Conservation (phyloP, 2,888 invertebrate species). For the Cosmia pyralina region DNA sequence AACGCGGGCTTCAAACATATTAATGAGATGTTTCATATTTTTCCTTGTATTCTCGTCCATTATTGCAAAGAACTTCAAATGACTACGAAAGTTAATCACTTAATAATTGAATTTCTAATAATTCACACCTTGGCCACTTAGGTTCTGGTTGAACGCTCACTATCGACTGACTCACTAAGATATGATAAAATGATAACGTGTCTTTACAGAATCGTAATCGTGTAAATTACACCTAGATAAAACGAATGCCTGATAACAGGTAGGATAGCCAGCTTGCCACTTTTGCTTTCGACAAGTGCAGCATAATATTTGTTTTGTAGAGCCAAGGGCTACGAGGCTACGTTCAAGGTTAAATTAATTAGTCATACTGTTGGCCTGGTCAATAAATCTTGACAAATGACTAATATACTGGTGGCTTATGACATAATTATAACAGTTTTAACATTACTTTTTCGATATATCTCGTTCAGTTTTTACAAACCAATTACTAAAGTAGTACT, state of each 20-base stretch:
- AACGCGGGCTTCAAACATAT: conserved; percentile 81
- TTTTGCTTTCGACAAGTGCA: conserved; percentile 41
- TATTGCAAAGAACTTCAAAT: conserved; percentile 45
- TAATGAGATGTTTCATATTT: conserved; percentile 81
- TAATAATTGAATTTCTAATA: conserved; percentile 37
- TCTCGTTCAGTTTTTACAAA: neutral
- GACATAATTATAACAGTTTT: neutral
- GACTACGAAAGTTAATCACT: conserved; percentile 34
- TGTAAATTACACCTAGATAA: conserved; percentile 69
- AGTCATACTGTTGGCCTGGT: conserved; percentile 6
- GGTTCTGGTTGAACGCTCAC: conserved; percentile 68
- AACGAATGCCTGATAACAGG: conserved; percentile 56
- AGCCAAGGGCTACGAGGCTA: conserved; percentile 1
- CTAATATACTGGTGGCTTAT: too few relatives aligned
- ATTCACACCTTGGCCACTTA: conserved; percentile 44
- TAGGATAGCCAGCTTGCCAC: conserved; percentile 25
- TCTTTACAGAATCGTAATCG: conserved; percentile 69
- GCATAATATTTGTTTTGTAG: conserved; percentile 19
- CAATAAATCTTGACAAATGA: neutral
- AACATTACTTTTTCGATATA: conserved; percentile 1
- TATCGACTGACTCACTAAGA: conserved; percentile 78
- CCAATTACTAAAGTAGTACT: neutral
- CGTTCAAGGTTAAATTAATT: conserved; percentile 19
- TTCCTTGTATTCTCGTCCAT: conserved; percentile 73
- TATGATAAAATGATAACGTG: conserved; percentile 76